A percentile compares a stretch with the other conserved stretches of the same genome.
Conservation (phyloP, 1,140 invertebrate genomes). For the Muscidifurax raptorellus region DNA sequence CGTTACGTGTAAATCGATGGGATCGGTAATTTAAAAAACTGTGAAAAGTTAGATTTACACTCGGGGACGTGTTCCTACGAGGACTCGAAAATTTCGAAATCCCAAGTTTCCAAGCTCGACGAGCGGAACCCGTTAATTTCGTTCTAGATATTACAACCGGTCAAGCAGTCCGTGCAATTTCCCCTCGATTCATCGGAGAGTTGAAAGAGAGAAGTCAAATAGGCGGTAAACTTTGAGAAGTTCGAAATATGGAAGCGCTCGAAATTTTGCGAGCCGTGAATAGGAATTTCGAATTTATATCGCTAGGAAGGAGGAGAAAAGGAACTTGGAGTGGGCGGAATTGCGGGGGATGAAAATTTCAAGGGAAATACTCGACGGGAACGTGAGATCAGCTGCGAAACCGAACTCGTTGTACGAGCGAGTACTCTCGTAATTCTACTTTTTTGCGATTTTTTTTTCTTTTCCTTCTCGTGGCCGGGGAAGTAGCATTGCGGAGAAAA, state of each 20-base stretch:
- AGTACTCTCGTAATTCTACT: neutral
- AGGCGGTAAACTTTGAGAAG: neutral
- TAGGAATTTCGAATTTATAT: neutral
- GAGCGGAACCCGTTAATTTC: neutral
- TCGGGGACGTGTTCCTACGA: too few relatives aligned
- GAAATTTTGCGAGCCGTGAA: conserved; percentile 2
- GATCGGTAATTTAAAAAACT: too few relatives aligned
- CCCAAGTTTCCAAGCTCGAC: neutral
- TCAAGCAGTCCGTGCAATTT: neutral
- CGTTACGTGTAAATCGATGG: too few relatives aligned
- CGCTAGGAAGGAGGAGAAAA: neutral
- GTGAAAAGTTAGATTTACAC: neutral
- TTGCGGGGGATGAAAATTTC: neutral
- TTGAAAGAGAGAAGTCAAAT: too few relatives aligned
- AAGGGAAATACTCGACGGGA: neutral
- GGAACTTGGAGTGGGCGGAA: neutral
- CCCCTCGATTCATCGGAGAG: neutral
- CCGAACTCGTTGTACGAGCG: neutral
- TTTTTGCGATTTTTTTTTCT: neutral
- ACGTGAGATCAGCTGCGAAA: neutral
- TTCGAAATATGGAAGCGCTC: conserved; percentile 1
- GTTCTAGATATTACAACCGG: neutral
- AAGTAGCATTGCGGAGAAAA: too few relatives aligned
- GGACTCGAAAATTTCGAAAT: neutral
- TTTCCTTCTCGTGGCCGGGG: too few relatives aligned